Evolutionary conservation across 2,797 vertebrate genomes (phyloP).

Genomic region (Pseudochirops cupreus): DNA sequence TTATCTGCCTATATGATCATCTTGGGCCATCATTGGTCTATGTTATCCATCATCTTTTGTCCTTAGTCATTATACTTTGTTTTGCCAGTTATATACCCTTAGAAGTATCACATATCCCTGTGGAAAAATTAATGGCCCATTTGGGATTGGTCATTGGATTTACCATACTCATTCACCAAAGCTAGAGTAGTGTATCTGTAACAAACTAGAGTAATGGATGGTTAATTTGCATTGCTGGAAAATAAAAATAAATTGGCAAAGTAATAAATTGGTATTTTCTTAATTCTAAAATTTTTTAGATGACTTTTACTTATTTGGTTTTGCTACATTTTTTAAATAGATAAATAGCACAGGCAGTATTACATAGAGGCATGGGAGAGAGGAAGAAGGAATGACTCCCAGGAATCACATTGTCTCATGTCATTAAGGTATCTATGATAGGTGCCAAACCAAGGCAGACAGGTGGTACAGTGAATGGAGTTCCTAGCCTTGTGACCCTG

Average conservation of each 20-base stretch:
- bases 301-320: background rate
- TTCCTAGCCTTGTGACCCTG: background rate
- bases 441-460: background rate
- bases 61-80: background rate
- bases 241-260: slow-evolving; percentile 5
- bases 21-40: background rate
- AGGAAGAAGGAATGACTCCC: background rate
- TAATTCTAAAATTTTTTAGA: background rate
- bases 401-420: background rate
- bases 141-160: background rate
- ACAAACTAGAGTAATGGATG: slow-evolving; percentile 4
- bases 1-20: background rate
- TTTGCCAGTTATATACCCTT: background rate
- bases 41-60: background rate
- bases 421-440: slow-evolving; percentile 12
- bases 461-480: background rate
- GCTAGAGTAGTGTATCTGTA: background rate
- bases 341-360: background rate
- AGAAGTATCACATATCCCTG: background rate
- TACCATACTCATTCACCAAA: background rate
- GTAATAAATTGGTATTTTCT: slow-evolving; percentile 3
- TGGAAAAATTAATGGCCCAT: background rate
- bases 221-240: slow-evolving; percentile 4
- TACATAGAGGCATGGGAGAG: background rate
- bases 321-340: slow-evolving; percentile 3